Conservation (phyloP, 2,113 vertebrate species). For the Indri indri region DNA sequence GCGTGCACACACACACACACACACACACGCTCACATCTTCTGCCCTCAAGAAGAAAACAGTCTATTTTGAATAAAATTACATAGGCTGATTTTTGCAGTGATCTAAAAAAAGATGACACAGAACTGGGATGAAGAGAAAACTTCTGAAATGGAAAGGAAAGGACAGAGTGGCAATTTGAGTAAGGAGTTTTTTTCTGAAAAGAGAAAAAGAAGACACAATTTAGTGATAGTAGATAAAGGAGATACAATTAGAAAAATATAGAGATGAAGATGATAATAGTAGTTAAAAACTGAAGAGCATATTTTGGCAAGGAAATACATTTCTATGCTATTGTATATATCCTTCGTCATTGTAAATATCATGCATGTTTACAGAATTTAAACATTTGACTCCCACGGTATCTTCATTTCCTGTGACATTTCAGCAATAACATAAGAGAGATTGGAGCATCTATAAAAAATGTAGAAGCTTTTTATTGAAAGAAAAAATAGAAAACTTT, state of each 20-base stretch:
- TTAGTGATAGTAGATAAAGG: background rate
- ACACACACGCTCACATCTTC: background rate
- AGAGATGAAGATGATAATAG: background rate
- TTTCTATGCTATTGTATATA: background rate
- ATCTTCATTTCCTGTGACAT: background rate
- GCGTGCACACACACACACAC: no score
- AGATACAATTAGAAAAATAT: background rate
- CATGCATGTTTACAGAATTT: background rate
- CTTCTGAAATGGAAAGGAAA: background rate
- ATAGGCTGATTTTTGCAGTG: background rate
- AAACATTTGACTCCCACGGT: background rate
- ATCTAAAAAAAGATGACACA: background rate
- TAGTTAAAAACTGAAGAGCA: background rate
- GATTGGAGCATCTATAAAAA: background rate
- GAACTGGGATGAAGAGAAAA: background rate
- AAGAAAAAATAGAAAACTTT: background rate
- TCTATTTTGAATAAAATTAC: background rate
- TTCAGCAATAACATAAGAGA: background rate
- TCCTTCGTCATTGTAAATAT: background rate
- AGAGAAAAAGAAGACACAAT: background rate
- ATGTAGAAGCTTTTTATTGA: background rate
- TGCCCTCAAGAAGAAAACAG: background rate
- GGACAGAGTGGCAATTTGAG: background rate
- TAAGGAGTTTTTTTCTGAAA: background rate
- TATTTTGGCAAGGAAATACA: background rate